Evolutionary conservation across 1,140 invertebrate species (phyloP), one percentile per base, ranked within the genome.

Genomic region (Drosophila tani): DNA sequence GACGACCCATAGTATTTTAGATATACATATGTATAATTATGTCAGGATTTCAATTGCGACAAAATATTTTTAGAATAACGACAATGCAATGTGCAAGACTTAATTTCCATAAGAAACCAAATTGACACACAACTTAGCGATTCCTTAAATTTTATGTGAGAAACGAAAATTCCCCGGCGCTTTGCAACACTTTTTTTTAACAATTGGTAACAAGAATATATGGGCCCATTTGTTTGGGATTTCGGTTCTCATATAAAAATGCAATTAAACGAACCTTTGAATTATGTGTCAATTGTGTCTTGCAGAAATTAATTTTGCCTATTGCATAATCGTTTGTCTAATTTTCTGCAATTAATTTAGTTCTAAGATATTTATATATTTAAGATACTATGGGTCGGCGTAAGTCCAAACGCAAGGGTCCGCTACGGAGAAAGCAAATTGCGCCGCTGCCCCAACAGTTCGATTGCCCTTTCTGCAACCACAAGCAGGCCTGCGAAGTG

Each of bases 381-480:
- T 19, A 32, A 43, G 29, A 5, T 47, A 56, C 0, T 7, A 99
- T 99, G 99, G 99, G 98, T 83, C 96, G 98, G 65, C 95, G 98
- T 51, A 99, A 99, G 94, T 99, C 98, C 80, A 98, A 99, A 94
- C 96, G 97, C 90, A 99, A 99, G 94, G 97, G 98, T n/a, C 98
- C 98, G 12, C 95, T 97, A 38, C 99, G 98, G 93, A 94, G 96
- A 74, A 99, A 99, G 93, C 95, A 96, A 7, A 98, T 99, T 29
- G 27, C 6, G 5, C 27, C 27, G 5, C 27, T 29, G 27, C 5
- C 27, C 90, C 96, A 96, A 40, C 96, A 98, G 82, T 99, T 99
- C 92, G 99, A 99, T 93, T 99, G 99, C 92, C 99, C 99, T 8
- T 99, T 99, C 94, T 99, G 99, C 93, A 99, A 99, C 93, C 99